Percentiles rank a stretch among this genome's conserved stretches.
Conservation (phyloP, 2,797 vertebrate genomes). For the Tauraco hartlaubi region DNA sequence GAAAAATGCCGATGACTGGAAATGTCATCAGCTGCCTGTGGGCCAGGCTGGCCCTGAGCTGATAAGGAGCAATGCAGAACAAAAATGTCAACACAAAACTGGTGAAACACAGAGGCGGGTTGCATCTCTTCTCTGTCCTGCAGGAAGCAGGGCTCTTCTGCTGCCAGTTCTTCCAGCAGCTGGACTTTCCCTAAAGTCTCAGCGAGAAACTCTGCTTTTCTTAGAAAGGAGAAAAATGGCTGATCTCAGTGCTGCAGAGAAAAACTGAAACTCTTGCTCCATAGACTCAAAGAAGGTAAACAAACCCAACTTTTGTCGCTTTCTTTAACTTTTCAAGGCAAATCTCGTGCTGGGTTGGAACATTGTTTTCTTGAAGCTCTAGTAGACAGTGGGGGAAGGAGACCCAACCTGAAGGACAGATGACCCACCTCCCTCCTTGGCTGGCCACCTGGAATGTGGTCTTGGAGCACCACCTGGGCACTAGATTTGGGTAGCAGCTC, state of each 20-base stretch:
- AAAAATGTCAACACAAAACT: conserved; percentile 56
- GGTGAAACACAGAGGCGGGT: not conserved
- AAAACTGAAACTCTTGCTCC: not conserved
- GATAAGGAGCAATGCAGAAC: conserved; percentile 14
- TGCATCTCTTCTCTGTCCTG: not conserved
- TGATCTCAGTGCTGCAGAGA: not conserved
- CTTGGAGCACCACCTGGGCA: not conserved
- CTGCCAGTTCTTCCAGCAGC: not conserved
- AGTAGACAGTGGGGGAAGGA: not conserved
- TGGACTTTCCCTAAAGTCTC: not conserved
- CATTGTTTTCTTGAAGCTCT: not conserved
- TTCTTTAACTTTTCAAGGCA: not conserved
- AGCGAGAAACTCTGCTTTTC: not conserved
- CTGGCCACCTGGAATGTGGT: not conserved
- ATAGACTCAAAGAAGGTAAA: not conserved
- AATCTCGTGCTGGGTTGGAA: not conserved
- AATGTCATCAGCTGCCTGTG: conserved; percentile 63
- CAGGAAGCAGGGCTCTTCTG: not conserved
- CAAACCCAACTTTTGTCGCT: not conserved
- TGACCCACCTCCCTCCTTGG: not conserved
- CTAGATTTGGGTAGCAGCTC: not conserved
- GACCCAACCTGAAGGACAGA: not conserved
- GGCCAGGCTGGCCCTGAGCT: conserved; percentile 49
- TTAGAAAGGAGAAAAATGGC: not conserved
- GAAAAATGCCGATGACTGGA: not conserved